Base-by-base conservation (phyloP, 1,140 invertebrate species). In the Diorhabda carinulata region DNA sequence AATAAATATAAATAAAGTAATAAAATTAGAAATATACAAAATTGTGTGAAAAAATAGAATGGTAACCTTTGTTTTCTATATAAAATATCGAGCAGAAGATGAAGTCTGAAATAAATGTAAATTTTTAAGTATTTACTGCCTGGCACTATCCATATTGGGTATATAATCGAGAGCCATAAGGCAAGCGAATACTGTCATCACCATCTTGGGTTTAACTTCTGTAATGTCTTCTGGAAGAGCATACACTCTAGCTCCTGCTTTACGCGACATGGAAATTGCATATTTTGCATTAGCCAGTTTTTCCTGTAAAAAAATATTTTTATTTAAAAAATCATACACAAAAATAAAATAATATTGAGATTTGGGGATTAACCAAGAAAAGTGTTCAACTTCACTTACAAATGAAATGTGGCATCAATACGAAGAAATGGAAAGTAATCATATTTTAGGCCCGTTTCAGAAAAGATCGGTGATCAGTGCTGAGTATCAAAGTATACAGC, bases 141-240 rank as follows among this genome's bases (percentile, higher is more conserved):
- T 68, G 43, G 74, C 67, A 67, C 69, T 78, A 75, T 92, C 92
- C 91, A 94, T 91, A 77, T 91, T 90, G 65, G 95, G 94, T 76
- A 96, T 89, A 81, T 96, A 97, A 83, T 97, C 96, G 78, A 95
- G 87, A 25, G 95, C 94, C 97, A 99, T 99, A 70, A 99, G 87
- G 81, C 97, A 99, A 42, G 98, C 97, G 85, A 99, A 99, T 60
- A 99, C 93, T 4, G 98, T 99, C 96, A 99, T 97, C 41, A 99
- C 92, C 96, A 99, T 98, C 84, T 99, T 99, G 43, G 90, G 93
- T 81, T 99, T 98, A 2, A 97, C 90, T 85, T 99, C 97, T 3
- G 95, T 93, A 76, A 99, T 98, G 83, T 99, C 98, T 84, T 99
- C 98, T n/a, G 98, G 97, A 67, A 99, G 83, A 42, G 98, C 98